Evolutionary conservation across 1,140 invertebrate species (phyloP).

Genomic region (Zaprionus ornatus): DNA sequence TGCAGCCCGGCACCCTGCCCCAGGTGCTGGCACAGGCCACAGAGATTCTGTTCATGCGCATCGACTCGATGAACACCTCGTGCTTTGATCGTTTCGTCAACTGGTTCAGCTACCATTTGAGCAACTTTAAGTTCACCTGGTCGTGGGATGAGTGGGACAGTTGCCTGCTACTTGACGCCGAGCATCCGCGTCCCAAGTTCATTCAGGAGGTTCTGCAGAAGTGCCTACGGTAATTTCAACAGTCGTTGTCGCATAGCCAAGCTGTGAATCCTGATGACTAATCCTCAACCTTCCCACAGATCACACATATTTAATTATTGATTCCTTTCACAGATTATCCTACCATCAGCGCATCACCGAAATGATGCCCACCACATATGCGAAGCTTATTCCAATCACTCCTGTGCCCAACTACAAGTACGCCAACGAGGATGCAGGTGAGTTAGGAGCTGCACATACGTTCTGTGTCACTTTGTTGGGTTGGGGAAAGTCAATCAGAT

Average conservation of each 20-base stretch:
- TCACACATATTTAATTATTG: background rate
- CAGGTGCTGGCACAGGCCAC: conserved; percentile 99
- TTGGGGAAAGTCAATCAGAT: too few species aligned
- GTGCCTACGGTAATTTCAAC: conserved; percentile 89
- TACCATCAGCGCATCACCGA: conserved; percentile 97
- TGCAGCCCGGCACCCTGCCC: conserved; percentile 98
- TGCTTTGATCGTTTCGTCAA: conserved; percentile 98
- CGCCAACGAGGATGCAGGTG: conserved; percentile 91
- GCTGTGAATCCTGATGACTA: too few species aligned
- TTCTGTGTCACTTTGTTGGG: too few species aligned
- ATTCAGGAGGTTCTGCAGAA: conserved; percentile 96
- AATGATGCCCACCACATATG: conserved; percentile 95
- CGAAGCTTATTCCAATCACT: conserved; percentile 91
- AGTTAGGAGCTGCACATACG: conserved; percentile 68
- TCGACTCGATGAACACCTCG: conserved; percentile 98
- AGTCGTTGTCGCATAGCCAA: background rate
- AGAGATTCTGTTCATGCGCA: conserved; percentile 97
- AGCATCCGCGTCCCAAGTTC: conserved; percentile 98
- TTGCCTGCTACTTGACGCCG: conserved; percentile 92
- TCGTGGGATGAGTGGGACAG: conserved; percentile 98
- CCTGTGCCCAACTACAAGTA: conserved; percentile 93
- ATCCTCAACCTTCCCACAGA: background rate
- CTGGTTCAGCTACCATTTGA: conserved; percentile 99
- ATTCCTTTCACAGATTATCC: conserved; percentile 89
- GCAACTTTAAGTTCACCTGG: conserved; percentile 99